These are phyloP conservation scores for Ancistrus triradiatus DNA, from an alignment of 2,113 vertebrate genomes.

Conservation along the genomic window DNA sequence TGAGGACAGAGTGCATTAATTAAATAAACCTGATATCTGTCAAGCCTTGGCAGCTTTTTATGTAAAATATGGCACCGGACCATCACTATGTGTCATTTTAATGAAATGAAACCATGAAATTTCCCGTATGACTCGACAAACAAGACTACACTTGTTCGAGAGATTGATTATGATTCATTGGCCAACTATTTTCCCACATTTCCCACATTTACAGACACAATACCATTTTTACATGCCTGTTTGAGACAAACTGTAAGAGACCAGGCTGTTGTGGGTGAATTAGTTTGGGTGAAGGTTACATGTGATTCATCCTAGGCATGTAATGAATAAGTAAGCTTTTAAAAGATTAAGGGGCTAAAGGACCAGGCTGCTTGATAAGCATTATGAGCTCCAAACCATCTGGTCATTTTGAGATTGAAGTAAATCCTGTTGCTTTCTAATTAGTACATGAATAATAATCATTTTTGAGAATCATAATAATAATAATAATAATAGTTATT, in stretches of 20 bases:
- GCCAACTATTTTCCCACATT: constrained; percentile 43
- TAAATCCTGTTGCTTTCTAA: no score
- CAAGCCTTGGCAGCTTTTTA: constrained; percentile 2
- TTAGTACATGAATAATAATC: no score
- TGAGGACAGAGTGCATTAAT: background rate
- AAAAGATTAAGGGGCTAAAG: no score
- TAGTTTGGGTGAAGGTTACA: background rate
- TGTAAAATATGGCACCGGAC: constrained; percentile 1
- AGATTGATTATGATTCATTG: constrained; percentile 40
- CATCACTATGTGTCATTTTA: constrained; percentile 8
- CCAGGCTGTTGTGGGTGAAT: no score
- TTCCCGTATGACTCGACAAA: constrained; percentile 33
- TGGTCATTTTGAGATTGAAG: no score
- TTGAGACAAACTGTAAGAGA: background rate
- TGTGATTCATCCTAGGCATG: background rate
- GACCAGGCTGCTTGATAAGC: no score
- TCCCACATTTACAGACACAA: constrained; percentile 33
- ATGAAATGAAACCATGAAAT: constrained; percentile 10
- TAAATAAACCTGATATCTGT: constrained; percentile 16
- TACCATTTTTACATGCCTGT: background rate
- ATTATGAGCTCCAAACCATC: no score
- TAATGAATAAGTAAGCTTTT: no score
- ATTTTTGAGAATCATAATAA: no score
- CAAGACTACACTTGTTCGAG: constrained; percentile 39
- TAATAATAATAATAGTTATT: no score